Evolutionary conservation across 2,113 vertebrate species (phyloP).

Genomic region (Pristiophorus japonicus): DNA sequence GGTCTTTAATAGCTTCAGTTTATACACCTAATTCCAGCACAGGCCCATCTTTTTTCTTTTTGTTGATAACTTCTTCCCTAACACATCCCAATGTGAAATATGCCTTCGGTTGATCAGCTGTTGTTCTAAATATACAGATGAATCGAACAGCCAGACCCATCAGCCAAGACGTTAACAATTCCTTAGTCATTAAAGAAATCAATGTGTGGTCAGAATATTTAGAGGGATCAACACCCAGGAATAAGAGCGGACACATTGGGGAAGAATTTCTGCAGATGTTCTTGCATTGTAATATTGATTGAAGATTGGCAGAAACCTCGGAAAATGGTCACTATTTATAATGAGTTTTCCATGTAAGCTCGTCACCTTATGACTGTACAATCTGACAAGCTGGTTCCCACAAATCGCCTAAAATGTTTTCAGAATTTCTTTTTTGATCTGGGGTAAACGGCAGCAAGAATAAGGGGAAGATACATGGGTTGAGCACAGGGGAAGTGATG

Average conservation of each 20-base stretch:
- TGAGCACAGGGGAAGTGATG: neutral
- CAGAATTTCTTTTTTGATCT: neutral
- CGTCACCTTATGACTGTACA: neutral
- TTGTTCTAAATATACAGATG: neutral
- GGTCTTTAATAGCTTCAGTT: neutral
- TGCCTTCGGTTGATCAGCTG: neutral
- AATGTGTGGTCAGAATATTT: neutral
- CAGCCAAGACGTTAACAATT: neutral
- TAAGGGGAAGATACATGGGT: neutral
- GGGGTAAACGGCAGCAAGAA: neutral
- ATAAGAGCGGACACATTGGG: neutral
- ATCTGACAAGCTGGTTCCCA: slow-evolving; percentile 4
- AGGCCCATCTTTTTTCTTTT: too few species aligned
- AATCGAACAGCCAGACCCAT: neutral
- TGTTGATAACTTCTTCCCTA: too few species aligned
- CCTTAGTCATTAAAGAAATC: neutral
- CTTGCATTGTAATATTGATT: neutral
- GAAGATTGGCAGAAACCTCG: neutral
- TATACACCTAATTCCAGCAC: too few species aligned
- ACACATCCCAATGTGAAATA: neutral
- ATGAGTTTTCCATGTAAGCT: neutral
- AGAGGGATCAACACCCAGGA: neutral
- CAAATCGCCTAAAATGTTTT: neutral
- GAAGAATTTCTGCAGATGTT: neutral
- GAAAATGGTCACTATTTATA: neutral